Conservation (phyloP, 2,888 invertebrate species). For the Melikaiella ostensackeni region DNA sequence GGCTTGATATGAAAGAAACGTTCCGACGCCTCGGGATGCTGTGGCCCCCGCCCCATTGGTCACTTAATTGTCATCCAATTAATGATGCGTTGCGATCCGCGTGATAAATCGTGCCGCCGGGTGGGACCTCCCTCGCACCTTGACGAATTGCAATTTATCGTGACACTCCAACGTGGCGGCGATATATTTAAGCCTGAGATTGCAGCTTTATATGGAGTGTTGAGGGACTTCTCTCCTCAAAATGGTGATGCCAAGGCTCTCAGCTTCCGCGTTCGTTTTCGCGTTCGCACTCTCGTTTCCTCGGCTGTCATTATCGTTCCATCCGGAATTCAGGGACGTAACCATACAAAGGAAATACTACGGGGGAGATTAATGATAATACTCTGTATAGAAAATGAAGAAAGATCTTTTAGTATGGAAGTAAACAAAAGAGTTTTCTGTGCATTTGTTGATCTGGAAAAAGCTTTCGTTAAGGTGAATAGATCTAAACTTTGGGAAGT, state of each 20-base stretch:
- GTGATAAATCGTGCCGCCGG: constrained; percentile 13
- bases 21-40: constrained; percentile 16
- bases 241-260: constrained; percentile 66
- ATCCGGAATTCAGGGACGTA: constrained; percentile 29
- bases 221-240: constrained; percentile 61
- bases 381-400: not conserved
- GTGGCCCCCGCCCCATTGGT: not conserved
- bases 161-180: constrained; percentile 51
- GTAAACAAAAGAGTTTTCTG: too few relatives aligned
- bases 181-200: constrained; percentile 39
- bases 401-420: not conserved
- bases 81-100: constrained; percentile 12
- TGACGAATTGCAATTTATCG: constrained; percentile 29
- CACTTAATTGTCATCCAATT: constrained; percentile 38
- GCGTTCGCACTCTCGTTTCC: constrained; percentile 51
- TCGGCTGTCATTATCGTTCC: constrained; percentile 50
- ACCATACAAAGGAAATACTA: constrained; percentile 21
- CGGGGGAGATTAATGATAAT: constrained; percentile 29
- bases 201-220: constrained; percentile 60
- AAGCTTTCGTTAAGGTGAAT: too few relatives aligned
- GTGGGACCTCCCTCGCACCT: constrained; percentile 22
- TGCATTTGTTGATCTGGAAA: too few relatives aligned
- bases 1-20: constrained; percentile 32
- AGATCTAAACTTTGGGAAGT: too few relatives aligned
- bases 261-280: constrained; percentile 63